Percentiles rank a stretch among this genome's conserved stretches.
Evolutionary conservation across 2,888 invertebrate species (phyloP).

Genomic region (Scrobipalpa atriplicella): DNA sequence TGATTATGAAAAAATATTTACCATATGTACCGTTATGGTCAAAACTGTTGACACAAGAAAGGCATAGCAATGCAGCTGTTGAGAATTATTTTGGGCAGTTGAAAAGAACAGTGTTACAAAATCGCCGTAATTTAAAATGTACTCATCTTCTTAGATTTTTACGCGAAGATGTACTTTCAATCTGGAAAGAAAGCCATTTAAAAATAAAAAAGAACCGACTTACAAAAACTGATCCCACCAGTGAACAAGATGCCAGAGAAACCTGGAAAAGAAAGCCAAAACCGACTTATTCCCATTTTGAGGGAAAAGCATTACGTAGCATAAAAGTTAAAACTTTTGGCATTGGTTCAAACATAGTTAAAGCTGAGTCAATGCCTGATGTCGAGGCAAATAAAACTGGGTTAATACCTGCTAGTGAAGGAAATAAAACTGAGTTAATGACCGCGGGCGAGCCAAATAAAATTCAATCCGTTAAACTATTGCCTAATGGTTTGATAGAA

Average conservation of each 20-base stretch:
- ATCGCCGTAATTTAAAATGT: constrained; percentile 10
- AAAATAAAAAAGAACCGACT: constrained; percentile 14
- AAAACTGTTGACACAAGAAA: not conserved
- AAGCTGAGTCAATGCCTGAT: no score
- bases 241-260: not conserved
- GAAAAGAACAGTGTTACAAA: constrained; percentile 9
- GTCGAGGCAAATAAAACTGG: no score
- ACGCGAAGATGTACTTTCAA: not conserved
- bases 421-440: no score
- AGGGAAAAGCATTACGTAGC: not conserved
- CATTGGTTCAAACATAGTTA: no score
- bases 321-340: no score
- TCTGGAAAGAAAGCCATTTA: constrained; percentile 8
- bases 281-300: not conserved
- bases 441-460: no score
- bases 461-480: not conserved
- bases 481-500: not conserved
- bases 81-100: constrained; percentile 21
- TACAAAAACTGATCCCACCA: not conserved
- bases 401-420: no score
- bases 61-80: constrained; percentile 17
- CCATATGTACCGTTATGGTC: constrained; percentile 16
- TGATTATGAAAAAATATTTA: constrained; percentile 12
- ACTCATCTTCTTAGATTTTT: constrained; percentile 3
- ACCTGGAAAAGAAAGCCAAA: constrained; percentile 18